Conservation (phyloP, 2,797 vertebrate genomes). For the Pipistrellus kuhlii region DNA sequence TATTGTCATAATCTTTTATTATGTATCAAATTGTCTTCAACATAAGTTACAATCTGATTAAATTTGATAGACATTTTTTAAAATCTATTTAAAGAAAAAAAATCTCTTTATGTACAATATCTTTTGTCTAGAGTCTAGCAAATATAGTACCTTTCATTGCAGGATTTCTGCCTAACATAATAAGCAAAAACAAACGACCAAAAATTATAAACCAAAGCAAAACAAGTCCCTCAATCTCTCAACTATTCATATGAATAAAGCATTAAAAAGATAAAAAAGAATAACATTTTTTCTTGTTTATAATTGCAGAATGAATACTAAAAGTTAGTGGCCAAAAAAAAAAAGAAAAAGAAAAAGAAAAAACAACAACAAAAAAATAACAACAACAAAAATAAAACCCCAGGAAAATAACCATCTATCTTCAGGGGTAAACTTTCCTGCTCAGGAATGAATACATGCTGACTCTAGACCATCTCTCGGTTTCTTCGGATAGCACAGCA, state of each 20-base stretch:
- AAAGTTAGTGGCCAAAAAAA: constrained; percentile 83
- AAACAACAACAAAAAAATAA: background rate
- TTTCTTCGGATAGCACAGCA: constrained; percentile 97
- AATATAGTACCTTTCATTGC: constrained; percentile 86
- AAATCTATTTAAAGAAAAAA: constrained; percentile 81
- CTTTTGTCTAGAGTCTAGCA: constrained; percentile 85
- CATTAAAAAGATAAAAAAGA: constrained; percentile 87
- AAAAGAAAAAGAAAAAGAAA: background rate
- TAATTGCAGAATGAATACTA: constrained; percentile 85
- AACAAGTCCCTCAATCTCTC: constrained; percentile 59
- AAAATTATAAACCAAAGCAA: constrained; percentile 65
- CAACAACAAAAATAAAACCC: background rate
- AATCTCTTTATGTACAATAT: constrained; percentile 85
- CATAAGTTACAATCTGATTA: constrained; percentile 90
- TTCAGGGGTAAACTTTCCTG: constrained; percentile 75
- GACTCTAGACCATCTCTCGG: constrained; percentile 94
- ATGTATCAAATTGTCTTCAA: constrained; percentile 90
- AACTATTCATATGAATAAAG: constrained; percentile 85
- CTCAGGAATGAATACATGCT: constrained; percentile 29
- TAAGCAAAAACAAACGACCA: constrained; percentile 82
- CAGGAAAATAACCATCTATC: background rate
- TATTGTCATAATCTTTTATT: constrained; percentile 88
- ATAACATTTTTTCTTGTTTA: constrained; percentile 83
- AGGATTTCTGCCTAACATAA: constrained; percentile 84
- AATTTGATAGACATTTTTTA: constrained; percentile 73